Base-by-base conservation (phyloP, 2,113 vertebrate species). In the Hippocampus guttulatus region DNA sequence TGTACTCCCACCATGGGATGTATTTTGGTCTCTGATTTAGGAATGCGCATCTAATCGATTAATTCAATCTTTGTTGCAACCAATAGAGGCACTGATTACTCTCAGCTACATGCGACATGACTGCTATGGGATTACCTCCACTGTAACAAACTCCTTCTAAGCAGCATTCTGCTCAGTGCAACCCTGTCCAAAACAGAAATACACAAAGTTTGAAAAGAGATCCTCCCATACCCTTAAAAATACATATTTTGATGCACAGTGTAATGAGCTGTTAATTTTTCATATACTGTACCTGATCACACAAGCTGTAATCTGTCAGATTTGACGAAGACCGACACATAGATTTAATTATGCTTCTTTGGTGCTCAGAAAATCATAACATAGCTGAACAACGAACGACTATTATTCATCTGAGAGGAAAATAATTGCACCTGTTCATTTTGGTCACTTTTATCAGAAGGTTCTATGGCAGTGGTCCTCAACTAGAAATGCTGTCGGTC, bases 1-100 rank as follows among this genome's bases (percentile, higher is more conserved):
- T 83, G 23, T 33, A 78, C 71, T 30, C 64, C 43, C 27, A 20
- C 63, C 76, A 57, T 62, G 38, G 70, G 40, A 64, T 7, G 20
- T 30, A 20, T 69, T 72, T 73, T 65, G 54, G 9, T 40, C 38
- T 63, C 11, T 38, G 33, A 20, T 51, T 33, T 30, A 61, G 52
- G 52, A n/a, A 25, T 25, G 14, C 0, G 12, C 25, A 25, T 58
- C 12, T 5, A 25, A 6, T 14, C 12, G 3, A 58, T n/a, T 5
- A 15, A 27, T 25, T 27, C 12, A 4, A 25, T 33, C 21, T 54
- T n/a, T 55, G 52, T 5, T 55, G 1, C 52, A 23, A n/a, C 52
- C 21, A 23, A 21, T 9, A 55, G 21, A 23, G 21, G 8, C 52
- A 51, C 15, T 7, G 47, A 18, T 51, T 18, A 51, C 47, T 51